Percentiles rank a stretch among this genome's conserved stretches.
These are phyloP conservation scores for Toxotes lorentzi DNA, from an alignment of 2,797 vertebrate species.

Conservation along the genomic window DNA sequence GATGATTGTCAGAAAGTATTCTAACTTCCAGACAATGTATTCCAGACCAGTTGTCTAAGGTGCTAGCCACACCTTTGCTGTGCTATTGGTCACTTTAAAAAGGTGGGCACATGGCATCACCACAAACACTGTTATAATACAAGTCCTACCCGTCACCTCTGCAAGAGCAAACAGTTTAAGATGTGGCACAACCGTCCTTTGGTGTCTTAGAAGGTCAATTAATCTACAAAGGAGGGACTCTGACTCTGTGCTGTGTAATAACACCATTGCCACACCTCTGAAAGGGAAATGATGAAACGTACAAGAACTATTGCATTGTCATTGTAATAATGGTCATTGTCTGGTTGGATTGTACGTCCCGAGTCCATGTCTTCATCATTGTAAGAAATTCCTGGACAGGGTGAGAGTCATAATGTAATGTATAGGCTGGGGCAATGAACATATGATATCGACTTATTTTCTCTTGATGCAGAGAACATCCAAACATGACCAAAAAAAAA, in stretches of 20 bases:
- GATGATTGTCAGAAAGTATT: neutral
- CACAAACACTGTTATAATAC: neutral
- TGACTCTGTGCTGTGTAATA: constrained; percentile 19
- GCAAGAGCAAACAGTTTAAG: neutral
- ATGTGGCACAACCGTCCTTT: neutral
- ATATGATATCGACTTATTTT: neutral
- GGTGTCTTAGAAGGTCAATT: neutral
- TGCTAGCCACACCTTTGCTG: constrained; percentile 13
- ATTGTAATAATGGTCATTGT: neutral
- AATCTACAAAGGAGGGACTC: neutral
- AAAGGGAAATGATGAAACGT: constrained; percentile 32
- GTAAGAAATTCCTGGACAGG: neutral
- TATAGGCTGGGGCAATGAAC: neutral
- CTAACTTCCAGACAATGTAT: too few species aligned
- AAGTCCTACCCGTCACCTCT: neutral
- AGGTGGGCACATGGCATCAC: neutral
- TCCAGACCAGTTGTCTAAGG: neutral
- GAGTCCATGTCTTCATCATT: constrained; percentile 8
- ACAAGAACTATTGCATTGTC: neutral
- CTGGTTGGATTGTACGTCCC: constrained; percentile 5
- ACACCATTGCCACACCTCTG: constrained; percentile 9
- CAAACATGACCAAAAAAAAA: constrained; percentile 3
- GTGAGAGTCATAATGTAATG: neutral
- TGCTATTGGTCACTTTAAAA: neutral
- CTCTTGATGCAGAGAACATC: constrained; percentile 3